These are phyloP conservation scores for Neomonachus schauinslandi DNA, from an alignment of 2,113 vertebrate species.

Conservation along the genomic window DNA sequence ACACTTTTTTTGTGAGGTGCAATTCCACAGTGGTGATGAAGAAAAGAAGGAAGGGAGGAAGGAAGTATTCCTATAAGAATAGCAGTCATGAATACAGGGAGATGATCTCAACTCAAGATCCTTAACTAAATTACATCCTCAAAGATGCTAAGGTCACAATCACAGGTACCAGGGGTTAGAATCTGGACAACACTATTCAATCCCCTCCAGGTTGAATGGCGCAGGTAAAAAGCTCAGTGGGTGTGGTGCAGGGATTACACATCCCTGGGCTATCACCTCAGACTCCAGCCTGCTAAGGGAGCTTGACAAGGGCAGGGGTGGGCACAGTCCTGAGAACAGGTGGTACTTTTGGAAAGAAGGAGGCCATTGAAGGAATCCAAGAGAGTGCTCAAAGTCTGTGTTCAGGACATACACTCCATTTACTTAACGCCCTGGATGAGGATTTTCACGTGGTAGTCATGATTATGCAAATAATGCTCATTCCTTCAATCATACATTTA, in stretches of 20 bases:
- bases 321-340: not conserved
- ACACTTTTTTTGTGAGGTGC: not conserved
- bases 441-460: not conserved
- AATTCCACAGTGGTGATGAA: not conserved
- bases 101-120: not conserved
- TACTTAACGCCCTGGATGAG: not conserved
- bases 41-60: not conserved
- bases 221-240: no score
- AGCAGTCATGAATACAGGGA: not conserved
- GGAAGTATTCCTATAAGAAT: not conserved
- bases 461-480: not conserved
- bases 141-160: not conserved
- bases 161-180: not conserved
- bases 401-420: not conserved
- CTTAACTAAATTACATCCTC: not conserved
- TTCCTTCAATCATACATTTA: not conserved
- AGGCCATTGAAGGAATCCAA: not conserved
- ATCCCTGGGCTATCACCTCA: not conserved
- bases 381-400: not conserved
- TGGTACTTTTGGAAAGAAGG: not conserved
- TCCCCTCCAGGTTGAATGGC: not conserved
- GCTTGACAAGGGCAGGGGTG: not conserved
- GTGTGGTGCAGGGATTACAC: not conserved
- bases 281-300: not conserved
- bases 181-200: not conserved